These are phyloP conservation scores for Dicentrarchus labrax DNA, from an alignment of 2,113 vertebrate species.

Conservation along the genomic window DNA sequence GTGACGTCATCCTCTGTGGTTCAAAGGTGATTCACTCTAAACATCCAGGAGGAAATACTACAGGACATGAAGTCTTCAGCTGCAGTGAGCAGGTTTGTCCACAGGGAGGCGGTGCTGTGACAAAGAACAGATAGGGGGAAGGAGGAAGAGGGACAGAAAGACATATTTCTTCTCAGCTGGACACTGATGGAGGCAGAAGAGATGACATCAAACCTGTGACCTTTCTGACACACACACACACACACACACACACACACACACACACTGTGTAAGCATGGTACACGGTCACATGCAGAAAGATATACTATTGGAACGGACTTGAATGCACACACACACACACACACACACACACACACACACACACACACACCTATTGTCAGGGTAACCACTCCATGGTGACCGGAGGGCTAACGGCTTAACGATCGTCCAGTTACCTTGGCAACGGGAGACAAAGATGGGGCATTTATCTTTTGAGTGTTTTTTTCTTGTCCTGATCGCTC, in stretches of 20 bases:
- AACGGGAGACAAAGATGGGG: constrained; percentile 67
- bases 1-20: neutral
- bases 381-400: constrained; percentile 53
- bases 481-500: neutral
- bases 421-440: constrained; percentile 73
- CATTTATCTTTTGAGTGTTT: constrained; percentile 40
- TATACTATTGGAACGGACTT: too few species aligned
- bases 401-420: constrained; percentile 54
- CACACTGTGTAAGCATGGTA: neutral
- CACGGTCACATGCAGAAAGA: neutral
- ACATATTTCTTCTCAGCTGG: constrained; percentile 25
- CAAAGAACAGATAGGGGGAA: neutral
- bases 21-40: neutral
- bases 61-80: too few species aligned
- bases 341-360: constrained; percentile 33
- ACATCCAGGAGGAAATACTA: neutral
- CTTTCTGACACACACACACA: constrained; percentile 17
- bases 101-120: constrained; percentile 68
- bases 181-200: constrained; percentile 30
- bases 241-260: neutral
- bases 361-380: constrained; percentile 28
- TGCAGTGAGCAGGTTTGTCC: constrained; percentile 53
- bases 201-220: constrained; percentile 39
- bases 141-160: neutral
- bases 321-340: neutral